Evolutionary conservation across 2,888 invertebrate genomes (phyloP), one percentile per base, ranked within the genome.

Genomic region (Nomada fabriciana): DNA sequence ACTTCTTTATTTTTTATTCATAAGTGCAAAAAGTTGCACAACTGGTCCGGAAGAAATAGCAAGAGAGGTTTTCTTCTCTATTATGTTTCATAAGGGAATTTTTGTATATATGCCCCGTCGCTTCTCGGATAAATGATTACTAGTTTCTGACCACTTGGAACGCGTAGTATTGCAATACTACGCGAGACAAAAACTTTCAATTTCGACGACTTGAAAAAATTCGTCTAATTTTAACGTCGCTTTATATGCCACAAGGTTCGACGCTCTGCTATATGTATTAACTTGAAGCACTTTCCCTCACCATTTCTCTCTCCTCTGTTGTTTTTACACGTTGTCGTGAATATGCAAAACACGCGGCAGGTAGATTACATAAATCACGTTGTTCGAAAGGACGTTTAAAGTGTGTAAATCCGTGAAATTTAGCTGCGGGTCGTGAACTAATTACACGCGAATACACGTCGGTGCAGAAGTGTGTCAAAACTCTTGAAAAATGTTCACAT

Each of bases 341-440:
- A 74, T 79, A 82, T 82, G 81, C 61, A 74, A 82, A 82, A 55
- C 70, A 67, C 59, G 65, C 50, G 13, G 53, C n/a, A 15, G 52
- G 23, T 55, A 23, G 79, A 71, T 74, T 71, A 55, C 72, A 42
- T 36, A 61, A 65, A 78, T 59, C 65, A 65, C 53, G 60, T 67
- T 57, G 13, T 23, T 23, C 67, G 60, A 42, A 61, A 18, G 61
- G 60, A 63, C 77, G 53, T 59, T 67, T 42, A 15, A 57, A 68
- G 59, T 50, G 50, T 42, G 43, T 18, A 42, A 65, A 2, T 53
- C 29, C 11, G 42, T 25, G 59, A 23, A 80, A 69, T 69, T 73
- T 70, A 68, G 15, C 76, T 43, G 57, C 57, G 2, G 15, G 73
- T 60, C 29, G 43, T 18, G 20, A 69, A 73, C 11, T 59, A 68